A percentile compares a stretch with the other conserved stretches of the same genome.
Evolutionary conservation across 2,797 vertebrate genomes (phyloP).

Genomic region (Okamejei kenojei): DNA sequence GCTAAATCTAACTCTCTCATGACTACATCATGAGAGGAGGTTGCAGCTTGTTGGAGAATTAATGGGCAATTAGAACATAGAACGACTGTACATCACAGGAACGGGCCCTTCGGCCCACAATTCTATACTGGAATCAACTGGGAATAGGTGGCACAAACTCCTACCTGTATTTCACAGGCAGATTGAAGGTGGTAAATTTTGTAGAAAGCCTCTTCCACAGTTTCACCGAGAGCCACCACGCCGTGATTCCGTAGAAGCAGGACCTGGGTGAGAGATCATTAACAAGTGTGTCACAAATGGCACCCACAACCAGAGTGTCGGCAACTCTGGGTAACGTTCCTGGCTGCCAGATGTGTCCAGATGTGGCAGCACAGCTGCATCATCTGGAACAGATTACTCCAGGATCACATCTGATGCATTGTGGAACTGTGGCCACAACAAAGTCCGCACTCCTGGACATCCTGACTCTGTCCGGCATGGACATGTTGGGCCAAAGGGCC

Average conservation of each 20-base stretch:
- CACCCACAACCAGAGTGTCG: too few species aligned
- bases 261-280: slow-evolving; percentile 58
- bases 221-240: slow-evolving; percentile 83
- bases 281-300: not conserved
- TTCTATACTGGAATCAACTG: not conserved
- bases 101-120: not conserved
- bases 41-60: slow-evolving; percentile 3
- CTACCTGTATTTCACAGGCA: slow-evolving; percentile 91
- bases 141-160: not conserved
- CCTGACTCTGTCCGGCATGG: not conserved
- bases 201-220: slow-evolving; percentile 90
- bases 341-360: too few species aligned
- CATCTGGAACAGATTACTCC: too few species aligned
- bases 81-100: too few species aligned
- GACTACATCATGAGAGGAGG: slow-evolving; percentile 27
- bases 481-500: too few species aligned
- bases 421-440: too few species aligned
- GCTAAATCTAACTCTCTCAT: too few species aligned
- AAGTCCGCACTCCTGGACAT: too few species aligned
- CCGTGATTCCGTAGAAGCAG: slow-evolving; percentile 83
- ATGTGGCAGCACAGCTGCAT: too few species aligned
- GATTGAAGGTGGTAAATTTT: slow-evolving; percentile 88
- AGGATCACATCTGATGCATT: too few species aligned
- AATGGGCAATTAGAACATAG: not conserved
- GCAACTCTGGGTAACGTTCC: too few species aligned